Base-by-base conservation (phyloP, 2,797 vertebrate genomes). In the Clangula hyemalis region DNA sequence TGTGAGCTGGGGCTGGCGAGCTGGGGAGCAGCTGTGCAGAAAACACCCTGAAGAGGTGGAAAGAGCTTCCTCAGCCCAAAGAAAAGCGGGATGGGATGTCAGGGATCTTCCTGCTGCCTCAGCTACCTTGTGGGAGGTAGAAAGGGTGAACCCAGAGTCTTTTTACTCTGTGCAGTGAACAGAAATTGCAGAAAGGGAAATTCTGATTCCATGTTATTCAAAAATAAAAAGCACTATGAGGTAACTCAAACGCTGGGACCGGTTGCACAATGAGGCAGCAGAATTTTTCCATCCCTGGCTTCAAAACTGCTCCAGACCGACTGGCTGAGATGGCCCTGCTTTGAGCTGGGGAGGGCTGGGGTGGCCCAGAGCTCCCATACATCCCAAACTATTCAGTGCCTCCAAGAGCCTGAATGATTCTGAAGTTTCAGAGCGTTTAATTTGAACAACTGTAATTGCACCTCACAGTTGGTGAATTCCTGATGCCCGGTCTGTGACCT, bases 161-260 rank as follows among this genome's bases (percentile, higher is more conserved):
- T 47, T 12, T 2, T 65, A 17, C 3, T 64, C 3, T 3, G 27
- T 60, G 8, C 19, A 38, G 65, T 10, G 38, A 58, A 38, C 6
- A 56, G 28, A 66, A 85, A 5, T 41, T 91, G 28, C 43, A 87
- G 53, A 18, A 39, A 70, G 32, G 20, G 43, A 62, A 22, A 34
- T 87, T 65, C 18, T 79, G 54, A 68, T 20, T 27, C 25, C 30
- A 10, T 73, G 11, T 57, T 82, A 72, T 62, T 24, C 22, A 36
- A 5, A 18, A 25, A 65, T 22, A 20, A 2, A 14, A n/a, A 2
- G 1, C n/a, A 11, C 49, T 39, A 0, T 36, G 34, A 56, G 39
- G 32, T 71, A 74, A 64, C 53, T 60, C 34, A 30, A 61, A 25
- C 27, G 3, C 4, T 32, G 16, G 8, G 47, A 41, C 25, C 7